phyloP scores from a whole-genome alignment of 2,888 invertebrate genomes.

The Lysandra bellargus region DNA sequence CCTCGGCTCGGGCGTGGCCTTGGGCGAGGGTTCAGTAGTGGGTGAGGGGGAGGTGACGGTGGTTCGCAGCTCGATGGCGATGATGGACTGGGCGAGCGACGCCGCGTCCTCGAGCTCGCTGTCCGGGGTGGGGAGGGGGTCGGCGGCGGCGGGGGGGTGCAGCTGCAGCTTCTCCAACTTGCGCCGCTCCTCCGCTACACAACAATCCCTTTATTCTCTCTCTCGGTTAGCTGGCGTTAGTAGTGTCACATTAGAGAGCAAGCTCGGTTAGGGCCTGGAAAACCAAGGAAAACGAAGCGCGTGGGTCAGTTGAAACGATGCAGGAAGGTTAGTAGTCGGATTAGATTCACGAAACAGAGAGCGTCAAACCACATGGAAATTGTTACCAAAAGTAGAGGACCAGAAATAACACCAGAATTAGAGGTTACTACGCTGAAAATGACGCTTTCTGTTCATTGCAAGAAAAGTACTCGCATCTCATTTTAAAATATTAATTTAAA shows the following conservation, averaged over 20 bases:
- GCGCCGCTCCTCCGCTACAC: slow-evolving; percentile 78
- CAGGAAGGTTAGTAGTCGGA: slow-evolving; percentile 71
- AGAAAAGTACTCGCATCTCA: slow-evolving; percentile 46
- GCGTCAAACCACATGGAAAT: slow-evolving; percentile 23
- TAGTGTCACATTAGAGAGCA: slow-evolving; percentile 81
- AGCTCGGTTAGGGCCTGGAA: slow-evolving; percentile 82
- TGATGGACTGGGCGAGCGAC: slow-evolving; percentile 71
- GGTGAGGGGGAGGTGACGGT: slow-evolving; percentile 57
- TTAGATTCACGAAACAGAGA: slow-evolving; percentile 43
- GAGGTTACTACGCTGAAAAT: slow-evolving; percentile 28
- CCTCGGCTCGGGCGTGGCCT: slow-evolving; percentile 45
- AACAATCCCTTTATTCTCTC: slow-evolving; percentile 75
- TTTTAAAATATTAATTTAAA: not conserved
- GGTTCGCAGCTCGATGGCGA: slow-evolving; percentile 69
- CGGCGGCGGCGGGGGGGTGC: slow-evolving; percentile 62
- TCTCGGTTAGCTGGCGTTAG: slow-evolving; percentile 77
- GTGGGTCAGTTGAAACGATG: slow-evolving; percentile 73
- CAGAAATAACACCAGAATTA: not conserved
- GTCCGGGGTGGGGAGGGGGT: slow-evolving; percentile 73
- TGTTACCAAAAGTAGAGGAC: slow-evolving; percentile 4
- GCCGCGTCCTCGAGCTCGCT: slow-evolving; percentile 77
- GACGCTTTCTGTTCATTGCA: slow-evolving; percentile 53
- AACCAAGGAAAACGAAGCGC: slow-evolving; percentile 79
- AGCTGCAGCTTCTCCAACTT: slow-evolving; percentile 72
- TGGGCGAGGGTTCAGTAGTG: slow-evolving; percentile 45